Evolutionary conservation across 2,113 vertebrate genomes (phyloP).

Genomic region (Grammomys surdaster): DNA sequence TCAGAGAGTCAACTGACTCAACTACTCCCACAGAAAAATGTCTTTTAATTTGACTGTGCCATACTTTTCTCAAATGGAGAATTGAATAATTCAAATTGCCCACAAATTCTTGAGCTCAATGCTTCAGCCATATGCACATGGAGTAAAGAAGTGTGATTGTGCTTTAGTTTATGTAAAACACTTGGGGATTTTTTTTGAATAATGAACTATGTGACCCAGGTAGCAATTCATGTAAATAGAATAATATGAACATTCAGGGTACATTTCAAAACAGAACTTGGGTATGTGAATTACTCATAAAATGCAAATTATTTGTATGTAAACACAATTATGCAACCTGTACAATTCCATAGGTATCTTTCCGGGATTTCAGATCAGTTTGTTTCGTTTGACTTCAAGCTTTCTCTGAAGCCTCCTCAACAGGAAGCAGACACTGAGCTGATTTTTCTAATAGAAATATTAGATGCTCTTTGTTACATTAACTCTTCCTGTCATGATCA

Average conservation of each 20-base stretch:
- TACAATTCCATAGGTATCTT: slow-evolving; percentile 34
- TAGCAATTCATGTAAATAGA: slow-evolving; percentile 36
- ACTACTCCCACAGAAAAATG: not conserved
- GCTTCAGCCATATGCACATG: not conserved
- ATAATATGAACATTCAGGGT: slow-evolving; percentile 31
- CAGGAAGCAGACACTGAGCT: slow-evolving; percentile 42
- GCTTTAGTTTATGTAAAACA: not conserved
- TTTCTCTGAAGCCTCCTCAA: slow-evolving; percentile 36
- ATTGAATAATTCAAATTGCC: not conserved
- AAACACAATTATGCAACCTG: no score
- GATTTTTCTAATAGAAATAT: slow-evolving; percentile 7
- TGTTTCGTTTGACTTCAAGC: slow-evolving; percentile 28
- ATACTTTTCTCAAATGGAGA: slow-evolving; percentile 8
- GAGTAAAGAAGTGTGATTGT: not conserved
- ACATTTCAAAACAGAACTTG: slow-evolving; percentile 45
- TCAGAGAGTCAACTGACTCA: not conserved
- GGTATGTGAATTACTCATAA: slow-evolving; percentile 1
- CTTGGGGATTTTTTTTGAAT: slow-evolving; percentile 8
- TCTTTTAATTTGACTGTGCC: not conserved
- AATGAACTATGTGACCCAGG: slow-evolving; percentile 3
- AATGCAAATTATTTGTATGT: not conserved
- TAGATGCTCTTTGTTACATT: slow-evolving; percentile 8
- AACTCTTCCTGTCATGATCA: slow-evolving; percentile 12
- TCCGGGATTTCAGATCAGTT: slow-evolving; percentile 24
- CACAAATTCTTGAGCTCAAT: not conserved